Conservation (phyloP, 2,113 vertebrate genomes). For the Odocoileus virginianus region DNA sequence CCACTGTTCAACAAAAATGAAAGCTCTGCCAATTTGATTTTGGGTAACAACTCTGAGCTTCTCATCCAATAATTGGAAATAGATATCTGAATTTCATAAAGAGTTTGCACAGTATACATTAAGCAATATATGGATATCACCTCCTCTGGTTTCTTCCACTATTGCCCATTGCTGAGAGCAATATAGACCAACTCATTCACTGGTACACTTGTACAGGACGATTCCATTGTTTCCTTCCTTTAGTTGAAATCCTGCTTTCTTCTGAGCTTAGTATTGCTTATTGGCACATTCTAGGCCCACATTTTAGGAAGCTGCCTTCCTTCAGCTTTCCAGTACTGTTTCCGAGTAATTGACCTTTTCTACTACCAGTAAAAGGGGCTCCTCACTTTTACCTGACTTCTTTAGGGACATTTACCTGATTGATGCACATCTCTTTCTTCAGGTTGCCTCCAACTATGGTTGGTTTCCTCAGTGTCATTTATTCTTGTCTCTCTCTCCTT, state of each 20-base stretch:
- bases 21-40: background rate
- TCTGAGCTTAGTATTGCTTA: accelerated
- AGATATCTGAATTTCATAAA: background rate
- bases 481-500: background rate
- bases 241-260: background rate
- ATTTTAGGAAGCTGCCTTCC: background rate
- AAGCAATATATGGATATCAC: background rate
- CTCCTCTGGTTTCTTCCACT: background rate
- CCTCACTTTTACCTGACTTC: too few species aligned
- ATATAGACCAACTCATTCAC: background rate
- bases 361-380: background rate
- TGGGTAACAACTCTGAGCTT: background rate
- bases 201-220: background rate
- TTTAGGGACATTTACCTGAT: background rate
- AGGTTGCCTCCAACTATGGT: background rate
- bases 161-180: background rate
- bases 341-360: background rate
- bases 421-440: background rate
- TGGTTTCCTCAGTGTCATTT: background rate
- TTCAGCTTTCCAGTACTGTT: background rate
- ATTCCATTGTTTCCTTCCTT: background rate
- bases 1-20: background rate
- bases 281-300: background rate
- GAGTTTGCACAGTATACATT: background rate
- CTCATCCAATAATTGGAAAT: background rate